phyloP scores from a whole-genome alignment of 2,113 vertebrate genomes.

The Lutjanus erythropterus region DNA sequence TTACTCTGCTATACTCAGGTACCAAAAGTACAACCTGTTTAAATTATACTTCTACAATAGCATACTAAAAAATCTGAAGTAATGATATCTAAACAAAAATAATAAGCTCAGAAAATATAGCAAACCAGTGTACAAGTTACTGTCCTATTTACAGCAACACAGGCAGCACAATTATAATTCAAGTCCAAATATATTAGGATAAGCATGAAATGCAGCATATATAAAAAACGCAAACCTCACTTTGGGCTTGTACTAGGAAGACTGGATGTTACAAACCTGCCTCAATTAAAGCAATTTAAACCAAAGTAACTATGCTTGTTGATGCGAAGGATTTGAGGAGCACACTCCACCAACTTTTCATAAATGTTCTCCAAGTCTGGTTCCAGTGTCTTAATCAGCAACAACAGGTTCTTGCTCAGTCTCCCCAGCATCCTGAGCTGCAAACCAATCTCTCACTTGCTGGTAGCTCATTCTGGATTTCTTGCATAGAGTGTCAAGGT shows the following conservation, averaged over 20 bases:
- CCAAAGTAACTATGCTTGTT: slow-evolving; percentile 53
- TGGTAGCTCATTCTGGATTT: slow-evolving; percentile 88
- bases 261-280: slow-evolving; percentile 75
- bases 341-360: slow-evolving; percentile 22
- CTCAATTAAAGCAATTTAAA: slow-evolving; percentile 78
- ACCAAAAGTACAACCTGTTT: slow-evolving; percentile 75
- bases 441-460: slow-evolving; percentile 91
- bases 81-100: slow-evolving; percentile 72
- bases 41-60: slow-evolving; percentile 78
- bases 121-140: slow-evolving; percentile 81
- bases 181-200: slow-evolving; percentile 79
- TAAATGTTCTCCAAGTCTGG: slow-evolving; percentile 29
- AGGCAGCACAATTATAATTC: slow-evolving; percentile 72
- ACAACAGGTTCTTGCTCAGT: slow-evolving; percentile 79
- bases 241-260: slow-evolving; percentile 70
- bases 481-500: slow-evolving; percentile 85
- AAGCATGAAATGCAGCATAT: slow-evolving; percentile 73
- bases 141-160: slow-evolving; percentile 73
- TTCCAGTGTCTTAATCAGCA: slow-evolving; percentile 59
- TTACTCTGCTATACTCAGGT: slow-evolving; percentile 68
- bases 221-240: slow-evolving; percentile 62
- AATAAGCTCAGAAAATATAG: slow-evolving; percentile 61
- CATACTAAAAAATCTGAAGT: slow-evolving; percentile 65
- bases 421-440: slow-evolving; percentile 79
- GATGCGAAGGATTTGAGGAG: slow-evolving; percentile 46